Percentiles rank a stretch among this genome's conserved stretches.
These are phyloP conservation scores for Leistus spinibarbis DNA, from an alignment of 2,888 invertebrate genomes.

Conservation along the genomic window DNA sequence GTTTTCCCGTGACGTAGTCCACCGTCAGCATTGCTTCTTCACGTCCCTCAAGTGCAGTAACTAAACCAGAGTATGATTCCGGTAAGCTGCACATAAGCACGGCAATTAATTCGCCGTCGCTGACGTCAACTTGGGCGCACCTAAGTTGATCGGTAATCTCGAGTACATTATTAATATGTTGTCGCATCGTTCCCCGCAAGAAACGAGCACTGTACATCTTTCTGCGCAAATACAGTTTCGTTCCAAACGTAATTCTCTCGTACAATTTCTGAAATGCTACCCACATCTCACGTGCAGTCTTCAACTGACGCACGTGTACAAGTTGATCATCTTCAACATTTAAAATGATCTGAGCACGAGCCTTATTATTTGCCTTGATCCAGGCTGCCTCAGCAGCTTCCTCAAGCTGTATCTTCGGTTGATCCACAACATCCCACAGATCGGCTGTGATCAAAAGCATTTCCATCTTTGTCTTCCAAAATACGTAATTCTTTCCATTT, in stretches of 20 bases:
- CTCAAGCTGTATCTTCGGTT: not conserved
- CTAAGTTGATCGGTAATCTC: not conserved
- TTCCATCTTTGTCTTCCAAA: not conserved
- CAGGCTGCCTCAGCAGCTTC: too few relatives aligned
- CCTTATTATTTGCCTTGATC: not conserved
- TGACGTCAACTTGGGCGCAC: too few relatives aligned
- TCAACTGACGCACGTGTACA: not conserved
- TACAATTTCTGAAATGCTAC: not conserved
- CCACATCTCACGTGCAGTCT: constrained; percentile 4
- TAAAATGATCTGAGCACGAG: not conserved
- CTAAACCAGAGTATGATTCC: too few relatives aligned
- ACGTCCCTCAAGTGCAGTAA: too few relatives aligned
- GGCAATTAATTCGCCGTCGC: too few relatives aligned
- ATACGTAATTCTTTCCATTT: not conserved
- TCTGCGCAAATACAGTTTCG: not conserved
- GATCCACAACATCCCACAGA: not conserved
- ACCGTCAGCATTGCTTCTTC: too few relatives aligned
- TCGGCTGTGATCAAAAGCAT: not conserved
- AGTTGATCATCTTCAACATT: constrained; percentile 1
- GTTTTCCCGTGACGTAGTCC: too few relatives aligned
- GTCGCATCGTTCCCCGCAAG: not conserved
- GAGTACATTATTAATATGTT: not conserved
- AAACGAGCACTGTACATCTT: too few relatives aligned
- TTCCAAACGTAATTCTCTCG: not conserved
- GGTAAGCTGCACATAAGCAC: too few relatives aligned